phyloP scores from a whole-genome alignment of 1,140 invertebrate genomes.

The Parasteatoda tepidariorum region DNA sequence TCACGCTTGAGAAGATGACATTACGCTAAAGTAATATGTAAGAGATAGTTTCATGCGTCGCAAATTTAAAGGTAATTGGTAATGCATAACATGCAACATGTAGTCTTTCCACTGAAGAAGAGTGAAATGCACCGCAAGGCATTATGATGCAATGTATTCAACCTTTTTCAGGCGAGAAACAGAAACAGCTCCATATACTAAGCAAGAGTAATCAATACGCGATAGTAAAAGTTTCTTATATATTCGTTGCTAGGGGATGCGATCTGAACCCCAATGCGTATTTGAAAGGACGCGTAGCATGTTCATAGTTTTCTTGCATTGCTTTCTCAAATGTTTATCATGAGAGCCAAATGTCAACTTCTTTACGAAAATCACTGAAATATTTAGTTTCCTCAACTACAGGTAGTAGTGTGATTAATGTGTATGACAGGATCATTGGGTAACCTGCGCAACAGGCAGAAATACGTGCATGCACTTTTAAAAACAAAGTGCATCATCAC shows the following conservation, averaged over 20 bases:
- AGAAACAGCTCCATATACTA: constrained; percentile 41
- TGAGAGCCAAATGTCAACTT: constrained; percentile 9
- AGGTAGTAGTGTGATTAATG: not conserved
- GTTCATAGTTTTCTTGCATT: too few species aligned
- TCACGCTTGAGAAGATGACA: too few species aligned
- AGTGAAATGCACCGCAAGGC: too few species aligned
- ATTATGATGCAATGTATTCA: not conserved
- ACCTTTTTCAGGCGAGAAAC: not conserved
- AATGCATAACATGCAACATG: too few species aligned
- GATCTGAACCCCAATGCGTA: too few species aligned
- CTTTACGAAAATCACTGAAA: not conserved
- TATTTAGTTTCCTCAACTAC: not conserved
- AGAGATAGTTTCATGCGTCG: too few species aligned
- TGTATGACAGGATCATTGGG: not conserved
- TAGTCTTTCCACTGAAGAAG: not conserved
- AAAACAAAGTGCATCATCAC: not conserved
- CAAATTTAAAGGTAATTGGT: too few species aligned
- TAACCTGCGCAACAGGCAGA: not conserved
- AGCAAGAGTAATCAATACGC: constrained; percentile 54
- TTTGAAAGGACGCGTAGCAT: too few species aligned
- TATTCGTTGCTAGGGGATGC: not conserved
- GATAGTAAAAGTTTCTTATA: constrained; percentile 37
- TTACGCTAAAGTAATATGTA: too few species aligned
- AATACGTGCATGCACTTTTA: not conserved
- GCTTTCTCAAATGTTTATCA: not conserved